phyloP scores from a whole-genome alignment of 2,797 vertebrate genomes.

The Arctocebus calabarensis region DNA sequence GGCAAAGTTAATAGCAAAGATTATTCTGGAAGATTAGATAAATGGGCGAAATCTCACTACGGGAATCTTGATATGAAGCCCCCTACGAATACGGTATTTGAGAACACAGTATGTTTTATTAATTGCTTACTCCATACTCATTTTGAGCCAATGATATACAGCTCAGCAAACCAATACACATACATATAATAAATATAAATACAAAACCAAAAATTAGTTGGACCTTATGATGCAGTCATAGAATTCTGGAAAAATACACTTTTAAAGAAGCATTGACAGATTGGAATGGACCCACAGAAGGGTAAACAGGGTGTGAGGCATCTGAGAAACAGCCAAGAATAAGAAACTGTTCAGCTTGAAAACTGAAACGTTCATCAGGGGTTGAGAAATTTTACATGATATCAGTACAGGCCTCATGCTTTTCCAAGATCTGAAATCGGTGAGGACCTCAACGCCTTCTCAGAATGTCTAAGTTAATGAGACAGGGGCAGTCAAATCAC shows the following conservation, averaged over 20 bases:
- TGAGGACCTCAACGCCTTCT: background rate
- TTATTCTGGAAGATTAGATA: background rate
- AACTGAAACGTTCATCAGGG: background rate
- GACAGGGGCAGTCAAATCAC: background rate
- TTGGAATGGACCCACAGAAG: background rate
- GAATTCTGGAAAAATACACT: background rate
- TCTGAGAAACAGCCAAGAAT: slow-evolving; percentile 19
- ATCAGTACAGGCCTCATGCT: background rate
- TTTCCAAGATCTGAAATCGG: background rate
- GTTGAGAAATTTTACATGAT: background rate
- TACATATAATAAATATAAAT: background rate
- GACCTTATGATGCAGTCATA: background rate
- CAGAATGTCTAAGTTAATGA: background rate
- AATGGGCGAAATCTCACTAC: background rate
- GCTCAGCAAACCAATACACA: background rate
- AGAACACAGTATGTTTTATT: background rate
- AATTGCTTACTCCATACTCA: background rate
- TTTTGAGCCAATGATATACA: background rate
- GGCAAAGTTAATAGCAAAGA: background rate
- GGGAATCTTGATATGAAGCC: background rate
- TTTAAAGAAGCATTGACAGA: slow-evolving; percentile 4
- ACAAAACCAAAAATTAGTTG: background rate
- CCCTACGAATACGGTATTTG: background rate
- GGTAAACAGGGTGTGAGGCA: background rate
- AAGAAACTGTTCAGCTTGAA: background rate